These are phyloP conservation scores for Pocota personata DNA, from an alignment of 2,888 invertebrate genomes.

Conservation along the genomic window DNA sequence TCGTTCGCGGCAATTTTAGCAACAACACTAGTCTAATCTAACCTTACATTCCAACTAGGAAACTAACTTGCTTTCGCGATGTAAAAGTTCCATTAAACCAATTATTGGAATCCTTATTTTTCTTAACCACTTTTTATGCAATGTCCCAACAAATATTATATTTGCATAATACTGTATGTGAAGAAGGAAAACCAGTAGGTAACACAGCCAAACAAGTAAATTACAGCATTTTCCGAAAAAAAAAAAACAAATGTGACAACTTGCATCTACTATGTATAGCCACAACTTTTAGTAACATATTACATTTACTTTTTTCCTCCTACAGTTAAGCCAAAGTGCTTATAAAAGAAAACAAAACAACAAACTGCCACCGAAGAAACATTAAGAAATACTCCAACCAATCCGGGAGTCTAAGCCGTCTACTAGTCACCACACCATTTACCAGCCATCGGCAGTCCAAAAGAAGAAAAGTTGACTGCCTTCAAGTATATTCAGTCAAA, in stretches of 20 bases:
- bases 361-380: constrained; percentile 3
- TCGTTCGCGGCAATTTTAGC: too few species aligned
- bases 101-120: background rate
- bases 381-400: constrained; percentile 28
- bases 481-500: constrained; percentile 57
- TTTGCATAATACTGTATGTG: constrained; percentile 6
- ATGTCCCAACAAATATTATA: background rate
- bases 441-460: constrained; percentile 1
- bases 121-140: background rate
- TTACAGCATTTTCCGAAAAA: constrained; percentile 4
- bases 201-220: background rate
- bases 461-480: constrained; percentile 70
- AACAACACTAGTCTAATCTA: too few species aligned
- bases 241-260: background rate
- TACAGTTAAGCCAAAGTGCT: background rate
- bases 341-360: constrained; percentile 7
- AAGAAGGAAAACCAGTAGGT: background rate
- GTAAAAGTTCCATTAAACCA: background rate
- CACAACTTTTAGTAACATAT: background rate
- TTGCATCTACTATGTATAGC: background rate
- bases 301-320: constrained; percentile 8
- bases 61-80: background rate
- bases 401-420: constrained; percentile 7
- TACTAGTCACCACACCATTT: background rate
- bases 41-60: background rate